Percentiles rank a stretch among this genome's conserved stretches.
phyloP scores from a whole-genome alignment of 2,888 invertebrate species.

The Acleris laterana region DNA sequence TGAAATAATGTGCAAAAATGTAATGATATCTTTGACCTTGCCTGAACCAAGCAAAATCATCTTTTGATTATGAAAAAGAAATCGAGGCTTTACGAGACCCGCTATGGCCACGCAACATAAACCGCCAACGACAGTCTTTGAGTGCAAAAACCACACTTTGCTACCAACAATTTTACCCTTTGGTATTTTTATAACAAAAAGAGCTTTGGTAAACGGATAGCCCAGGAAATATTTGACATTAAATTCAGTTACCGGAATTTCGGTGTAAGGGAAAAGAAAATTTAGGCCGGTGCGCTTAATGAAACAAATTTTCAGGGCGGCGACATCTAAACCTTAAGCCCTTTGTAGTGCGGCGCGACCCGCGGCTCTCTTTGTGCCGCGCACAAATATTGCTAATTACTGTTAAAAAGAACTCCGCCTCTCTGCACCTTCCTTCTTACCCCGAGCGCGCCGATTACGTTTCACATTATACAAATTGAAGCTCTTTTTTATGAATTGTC shows the following conservation, averaged over 20 bases:
- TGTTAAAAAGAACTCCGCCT: constrained; percentile 62
- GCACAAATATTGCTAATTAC: constrained; percentile 79
- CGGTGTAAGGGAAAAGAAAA: constrained; percentile 69
- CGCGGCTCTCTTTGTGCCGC: constrained; percentile 70
- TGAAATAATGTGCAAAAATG: too few relatives aligned
- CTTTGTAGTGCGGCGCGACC: constrained; percentile 74
- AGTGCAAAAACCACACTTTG: constrained; percentile 52
- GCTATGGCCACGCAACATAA: background rate
- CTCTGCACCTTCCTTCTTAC: constrained; percentile 40
- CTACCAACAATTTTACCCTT: constrained; percentile 56
- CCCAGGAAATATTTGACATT: constrained; percentile 62
- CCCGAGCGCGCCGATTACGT: constrained; percentile 40
- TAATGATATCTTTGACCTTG: too few relatives aligned
- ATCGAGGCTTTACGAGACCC: background rate
- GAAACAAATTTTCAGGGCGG: constrained; percentile 80
- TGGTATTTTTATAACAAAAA: constrained; percentile 59
- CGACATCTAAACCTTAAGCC: constrained; percentile 78
- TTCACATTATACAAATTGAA: constrained; percentile 39
- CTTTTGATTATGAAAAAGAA: too few relatives aligned
- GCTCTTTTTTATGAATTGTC: constrained; percentile 41
- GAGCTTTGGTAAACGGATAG: constrained; percentile 64
- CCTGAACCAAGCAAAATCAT: too few relatives aligned
- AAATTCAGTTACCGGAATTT: constrained; percentile 62
- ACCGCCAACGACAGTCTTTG: constrained; percentile 5
- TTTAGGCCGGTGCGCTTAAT: constrained; percentile 72